These are phyloP conservation scores for Alces alces DNA, from an alignment of 2,113 vertebrate species.

Conservation along the genomic window DNA sequence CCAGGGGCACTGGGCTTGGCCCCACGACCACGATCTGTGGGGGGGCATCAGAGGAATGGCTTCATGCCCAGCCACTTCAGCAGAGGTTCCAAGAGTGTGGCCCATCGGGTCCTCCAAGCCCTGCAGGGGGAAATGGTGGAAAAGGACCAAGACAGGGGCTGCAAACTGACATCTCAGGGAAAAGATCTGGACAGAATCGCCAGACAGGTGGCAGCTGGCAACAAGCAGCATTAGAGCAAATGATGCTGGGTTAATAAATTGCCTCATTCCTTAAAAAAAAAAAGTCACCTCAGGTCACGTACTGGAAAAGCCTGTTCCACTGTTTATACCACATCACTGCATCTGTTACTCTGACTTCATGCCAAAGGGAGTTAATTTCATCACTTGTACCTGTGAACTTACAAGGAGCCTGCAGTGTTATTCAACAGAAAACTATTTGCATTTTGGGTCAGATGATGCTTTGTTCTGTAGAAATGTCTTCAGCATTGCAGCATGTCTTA, in stretches of 20 bases:
- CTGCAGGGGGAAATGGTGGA: background rate
- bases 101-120: background rate
- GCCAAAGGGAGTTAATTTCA: background rate
- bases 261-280: background rate
- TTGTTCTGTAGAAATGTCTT: background rate
- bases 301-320: background rate
- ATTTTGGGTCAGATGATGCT: background rate
- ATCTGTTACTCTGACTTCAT: background rate
- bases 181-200: background rate
- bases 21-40: background rate
- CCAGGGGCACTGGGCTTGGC: background rate
- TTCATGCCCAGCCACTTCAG: background rate
- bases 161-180: background rate
- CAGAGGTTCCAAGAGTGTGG: background rate
- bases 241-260: background rate
- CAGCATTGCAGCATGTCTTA: background rate
- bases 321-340: background rate
- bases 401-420: background rate
- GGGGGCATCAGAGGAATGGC: background rate
- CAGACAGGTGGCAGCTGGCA: background rate
- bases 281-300: background rate
- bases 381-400: background rate
- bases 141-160: background rate
- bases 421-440: background rate
- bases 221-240: background rate